Percentiles rank a stretch among this genome's conserved stretches.
Conservation (phyloP, 2,888 invertebrate species). For the Podotricha telesiphe region DNA sequence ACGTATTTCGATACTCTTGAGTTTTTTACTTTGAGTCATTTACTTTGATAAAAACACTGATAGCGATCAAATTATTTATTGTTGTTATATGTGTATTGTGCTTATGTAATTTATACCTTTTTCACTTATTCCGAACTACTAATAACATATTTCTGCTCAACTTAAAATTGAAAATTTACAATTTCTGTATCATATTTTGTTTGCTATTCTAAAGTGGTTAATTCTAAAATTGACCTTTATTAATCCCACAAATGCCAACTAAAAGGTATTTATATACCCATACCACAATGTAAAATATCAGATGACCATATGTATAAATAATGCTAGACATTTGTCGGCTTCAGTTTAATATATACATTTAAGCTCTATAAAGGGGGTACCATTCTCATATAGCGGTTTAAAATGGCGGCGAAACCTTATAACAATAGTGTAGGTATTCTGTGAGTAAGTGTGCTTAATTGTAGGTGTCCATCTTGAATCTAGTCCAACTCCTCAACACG, state of each 20-base stretch:
- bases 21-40: not conserved
- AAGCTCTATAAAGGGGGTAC: slow-evolving; percentile 69
- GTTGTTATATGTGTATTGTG: not conserved
- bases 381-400: slow-evolving; percentile 53
- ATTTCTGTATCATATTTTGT: no score
- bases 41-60: not conserved
- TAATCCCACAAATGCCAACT: not conserved
- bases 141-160: no score
- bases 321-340: slow-evolving; percentile 78
- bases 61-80: not conserved
- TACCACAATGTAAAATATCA: not conserved
- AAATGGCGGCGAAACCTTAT: slow-evolving; percentile 48
- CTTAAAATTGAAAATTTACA: no score
- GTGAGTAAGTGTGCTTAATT: not conserved
- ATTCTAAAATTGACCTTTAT: not conserved
- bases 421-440: slow-evolving; percentile 8
- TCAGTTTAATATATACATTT: slow-evolving; percentile 79
- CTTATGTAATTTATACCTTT: not conserved
- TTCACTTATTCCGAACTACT: not conserved
- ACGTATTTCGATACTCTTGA: not conserved
- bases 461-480: not conserved
- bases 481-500: not conserved
- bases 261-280: not conserved
- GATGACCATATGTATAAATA: slow-evolving; percentile 47
- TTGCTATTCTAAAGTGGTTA: no score